Evolutionary conservation across 2,797 vertebrate species (phyloP).

Genomic region (Coregonus suidteri): DNA sequence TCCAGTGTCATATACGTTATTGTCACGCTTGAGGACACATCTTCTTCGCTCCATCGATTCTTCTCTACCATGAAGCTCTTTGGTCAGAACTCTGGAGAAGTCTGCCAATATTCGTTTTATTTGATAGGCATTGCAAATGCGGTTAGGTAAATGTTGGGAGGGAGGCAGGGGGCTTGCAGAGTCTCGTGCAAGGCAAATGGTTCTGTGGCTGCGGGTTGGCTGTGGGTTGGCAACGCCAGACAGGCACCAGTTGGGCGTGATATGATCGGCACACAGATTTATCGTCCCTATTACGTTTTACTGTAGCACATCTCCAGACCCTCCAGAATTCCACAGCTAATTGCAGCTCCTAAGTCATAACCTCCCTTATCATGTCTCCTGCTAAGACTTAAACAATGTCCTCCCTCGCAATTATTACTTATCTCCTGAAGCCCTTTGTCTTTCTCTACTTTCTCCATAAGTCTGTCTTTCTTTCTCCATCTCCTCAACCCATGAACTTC

Average conservation of each 20-base stretch:
- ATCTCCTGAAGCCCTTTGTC: background rate
- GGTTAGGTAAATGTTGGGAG: background rate
- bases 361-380: background rate
- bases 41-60: background rate
- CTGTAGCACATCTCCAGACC: constrained; percentile 1
- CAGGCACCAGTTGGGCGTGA: constrained; percentile 3
- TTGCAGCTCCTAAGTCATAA: background rate
- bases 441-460: background rate
- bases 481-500: background rate
- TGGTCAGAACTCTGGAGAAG: background rate
- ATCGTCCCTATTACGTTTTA: background rate
- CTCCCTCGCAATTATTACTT: background rate
- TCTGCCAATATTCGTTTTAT: background rate
- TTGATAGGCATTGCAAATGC: background rate
- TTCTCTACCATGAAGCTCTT: background rate
- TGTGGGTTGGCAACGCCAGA: background rate
- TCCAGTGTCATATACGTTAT: background rate
- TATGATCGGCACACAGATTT: constrained; percentile 19
- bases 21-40: background rate
- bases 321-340: constrained; percentile 19
- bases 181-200: background rate
- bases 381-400: background rate
- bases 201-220: background rate
- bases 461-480: background rate
- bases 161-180: background rate